Evolutionary conservation across 1,140 invertebrate genomes (phyloP).

Genomic region (Philotrypesis tridentata): DNA sequence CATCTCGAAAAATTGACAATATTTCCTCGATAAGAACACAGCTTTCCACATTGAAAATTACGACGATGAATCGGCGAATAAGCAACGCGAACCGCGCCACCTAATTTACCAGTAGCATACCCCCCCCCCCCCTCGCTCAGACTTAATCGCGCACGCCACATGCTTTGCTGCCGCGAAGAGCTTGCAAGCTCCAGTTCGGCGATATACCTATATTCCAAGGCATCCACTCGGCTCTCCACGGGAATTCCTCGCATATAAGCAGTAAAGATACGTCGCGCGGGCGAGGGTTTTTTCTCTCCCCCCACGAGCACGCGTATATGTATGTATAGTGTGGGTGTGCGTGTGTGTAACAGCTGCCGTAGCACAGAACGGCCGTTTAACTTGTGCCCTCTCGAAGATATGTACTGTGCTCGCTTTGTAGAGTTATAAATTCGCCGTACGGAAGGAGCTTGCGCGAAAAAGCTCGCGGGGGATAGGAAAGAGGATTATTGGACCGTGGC

Average conservation of each 20-base stretch:
- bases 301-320: no score
- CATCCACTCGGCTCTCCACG: neutral
- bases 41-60: no score
- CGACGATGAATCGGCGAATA: no score
- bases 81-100: no score
- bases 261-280: neutral
- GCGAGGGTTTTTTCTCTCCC: neutral
- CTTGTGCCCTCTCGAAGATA: neutral
- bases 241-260: neutral
- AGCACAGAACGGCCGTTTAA: constrained; percentile 15
- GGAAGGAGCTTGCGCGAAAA: neutral
- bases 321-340: no score
- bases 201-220: no score
- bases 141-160: neutral
- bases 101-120: no score
- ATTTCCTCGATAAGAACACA: no score
- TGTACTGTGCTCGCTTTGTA: neutral
- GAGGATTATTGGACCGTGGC: constrained; percentile 36
- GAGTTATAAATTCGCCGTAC: constrained; percentile 24
- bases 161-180: neutral
- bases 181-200: neutral
- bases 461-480: neutral
- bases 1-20: no score
- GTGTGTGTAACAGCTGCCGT: constrained; percentile 4
- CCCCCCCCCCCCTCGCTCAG: no score